Evolutionary conservation across 1,140 invertebrate species (phyloP).

Genomic region (Brachionus koreanus): DNA sequence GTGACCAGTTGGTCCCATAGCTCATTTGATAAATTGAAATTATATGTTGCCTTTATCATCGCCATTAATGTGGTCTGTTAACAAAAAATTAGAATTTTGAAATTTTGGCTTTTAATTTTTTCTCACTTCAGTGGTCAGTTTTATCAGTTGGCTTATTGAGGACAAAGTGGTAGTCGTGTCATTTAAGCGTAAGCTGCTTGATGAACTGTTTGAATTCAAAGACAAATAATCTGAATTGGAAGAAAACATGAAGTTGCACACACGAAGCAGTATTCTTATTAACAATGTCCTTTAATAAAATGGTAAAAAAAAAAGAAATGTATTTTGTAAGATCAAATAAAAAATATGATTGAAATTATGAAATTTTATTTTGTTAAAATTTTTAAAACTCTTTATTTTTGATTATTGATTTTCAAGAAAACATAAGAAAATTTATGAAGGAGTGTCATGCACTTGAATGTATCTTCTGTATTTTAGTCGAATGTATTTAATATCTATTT

Average conservation of each 20-base stretch:
- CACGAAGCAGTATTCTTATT: conserved; percentile 35
- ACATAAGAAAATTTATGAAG: no score
- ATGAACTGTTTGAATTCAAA: neutral
- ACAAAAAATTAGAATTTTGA: conserved; percentile 46
- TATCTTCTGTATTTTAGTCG: no score
- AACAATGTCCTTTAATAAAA: neutral
- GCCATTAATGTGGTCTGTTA: conserved; percentile 91
- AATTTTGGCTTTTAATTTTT: neutral
- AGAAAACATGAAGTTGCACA: conserved; percentile 17
- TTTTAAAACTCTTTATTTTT: no score
- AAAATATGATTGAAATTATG: no score
- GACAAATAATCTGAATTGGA: conserved; percentile 26
- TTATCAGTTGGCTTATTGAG: neutral
- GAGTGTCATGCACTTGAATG: no score
- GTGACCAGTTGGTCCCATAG: conserved; percentile 90
- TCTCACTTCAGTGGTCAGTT: conserved; percentile 18
- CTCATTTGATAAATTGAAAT: conserved; percentile 78
- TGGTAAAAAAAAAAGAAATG: no score
- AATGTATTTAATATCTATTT: no score
- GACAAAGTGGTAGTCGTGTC: neutral
- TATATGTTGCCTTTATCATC: conserved; percentile 94
- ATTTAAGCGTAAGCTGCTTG: neutral
- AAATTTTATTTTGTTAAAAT: no score
- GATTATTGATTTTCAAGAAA: no score
- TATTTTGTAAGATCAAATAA: no score